Percentiles rank a stretch among this genome's conserved stretches.
Evolutionary conservation across 2,797 vertebrate genomes (phyloP).

Genomic region (Molossus alvarezi): DNA sequence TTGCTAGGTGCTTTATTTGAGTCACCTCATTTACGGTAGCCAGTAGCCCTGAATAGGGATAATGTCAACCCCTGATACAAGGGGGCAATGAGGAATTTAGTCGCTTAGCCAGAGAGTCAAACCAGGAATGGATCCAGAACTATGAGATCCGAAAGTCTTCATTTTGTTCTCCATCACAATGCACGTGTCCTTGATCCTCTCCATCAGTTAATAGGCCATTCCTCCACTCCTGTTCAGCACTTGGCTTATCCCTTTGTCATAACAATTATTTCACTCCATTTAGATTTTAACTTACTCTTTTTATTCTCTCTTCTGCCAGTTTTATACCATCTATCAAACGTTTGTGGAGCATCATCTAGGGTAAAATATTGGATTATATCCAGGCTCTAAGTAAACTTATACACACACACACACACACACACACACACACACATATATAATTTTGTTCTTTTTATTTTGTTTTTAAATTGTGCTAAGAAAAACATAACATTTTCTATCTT

Average conservation of each 20-base stretch:
- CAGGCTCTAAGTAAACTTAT: not conserved
- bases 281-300: constrained; percentile 1
- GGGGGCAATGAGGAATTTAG: not conserved
- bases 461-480: constrained; percentile 28
- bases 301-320: not conserved
- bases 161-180: not conserved
- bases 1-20: not conserved
- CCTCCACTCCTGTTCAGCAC: not conserved
- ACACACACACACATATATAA: too few species aligned
- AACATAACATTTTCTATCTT: not conserved
- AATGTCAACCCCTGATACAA: not conserved
- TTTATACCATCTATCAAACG: not conserved
- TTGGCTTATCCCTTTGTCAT: not conserved
- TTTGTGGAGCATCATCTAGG: not conserved
- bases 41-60: not conserved
- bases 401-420: too few species aligned
- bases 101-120: not conserved
- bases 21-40: not conserved
- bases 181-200: not conserved
- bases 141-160: not conserved
- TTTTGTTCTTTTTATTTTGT: not conserved
- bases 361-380: not conserved
- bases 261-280: not conserved
- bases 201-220: not conserved
- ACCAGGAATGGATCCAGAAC: not conserved